These are phyloP conservation scores for Colostygia pectinataria DNA, from an alignment of 2,888 invertebrate genomes.

Conservation along the genomic window DNA sequence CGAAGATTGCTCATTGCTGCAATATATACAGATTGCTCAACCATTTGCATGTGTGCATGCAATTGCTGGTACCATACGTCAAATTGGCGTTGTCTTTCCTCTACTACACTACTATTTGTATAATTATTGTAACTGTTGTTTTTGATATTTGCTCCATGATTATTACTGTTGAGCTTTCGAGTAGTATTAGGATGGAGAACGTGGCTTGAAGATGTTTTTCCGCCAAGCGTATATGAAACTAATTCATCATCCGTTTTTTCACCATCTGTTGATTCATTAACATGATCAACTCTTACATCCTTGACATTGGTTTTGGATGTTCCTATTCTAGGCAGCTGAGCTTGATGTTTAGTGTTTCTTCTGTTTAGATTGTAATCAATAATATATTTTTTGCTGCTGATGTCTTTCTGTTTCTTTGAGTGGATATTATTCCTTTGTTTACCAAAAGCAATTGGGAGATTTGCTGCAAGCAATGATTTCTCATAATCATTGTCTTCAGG, in stretches of 20 bases:
- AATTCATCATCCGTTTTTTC: slow-evolving; percentile 1
- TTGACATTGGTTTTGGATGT: not conserved
- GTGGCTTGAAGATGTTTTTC: not conserved
- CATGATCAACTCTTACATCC: not conserved
- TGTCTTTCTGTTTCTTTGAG: slow-evolving; percentile 3
- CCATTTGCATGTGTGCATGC: slow-evolving; percentile 52
- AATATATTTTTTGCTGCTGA: not conserved
- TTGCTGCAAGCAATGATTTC: slow-evolving; percentile 18
- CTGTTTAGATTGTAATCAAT: not conserved
- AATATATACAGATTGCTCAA: slow-evolving; percentile 59
- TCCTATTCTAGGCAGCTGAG: not conserved
- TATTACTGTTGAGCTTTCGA: not conserved
- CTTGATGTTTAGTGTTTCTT: slow-evolving; percentile 1
- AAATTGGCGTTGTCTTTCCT: slow-evolving; percentile 23
- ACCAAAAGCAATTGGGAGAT: slow-evolving; percentile 26
- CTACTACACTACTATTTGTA: not conserved
- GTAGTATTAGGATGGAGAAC: not conserved
- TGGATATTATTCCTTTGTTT: slow-evolving; percentile 11
- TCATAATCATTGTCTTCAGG: slow-evolving; percentile 7
- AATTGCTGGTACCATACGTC: slow-evolving; percentile 60
- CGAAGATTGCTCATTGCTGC: slow-evolving; percentile 47
- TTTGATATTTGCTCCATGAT: not conserved
- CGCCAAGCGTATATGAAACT: not conserved
- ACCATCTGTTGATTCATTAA: slow-evolving; percentile 8
- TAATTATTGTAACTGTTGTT: slow-evolving; percentile 8